Conservation (phyloP, 2,797 vertebrate genomes). For the Ctenopoma kingsleyae region DNA sequence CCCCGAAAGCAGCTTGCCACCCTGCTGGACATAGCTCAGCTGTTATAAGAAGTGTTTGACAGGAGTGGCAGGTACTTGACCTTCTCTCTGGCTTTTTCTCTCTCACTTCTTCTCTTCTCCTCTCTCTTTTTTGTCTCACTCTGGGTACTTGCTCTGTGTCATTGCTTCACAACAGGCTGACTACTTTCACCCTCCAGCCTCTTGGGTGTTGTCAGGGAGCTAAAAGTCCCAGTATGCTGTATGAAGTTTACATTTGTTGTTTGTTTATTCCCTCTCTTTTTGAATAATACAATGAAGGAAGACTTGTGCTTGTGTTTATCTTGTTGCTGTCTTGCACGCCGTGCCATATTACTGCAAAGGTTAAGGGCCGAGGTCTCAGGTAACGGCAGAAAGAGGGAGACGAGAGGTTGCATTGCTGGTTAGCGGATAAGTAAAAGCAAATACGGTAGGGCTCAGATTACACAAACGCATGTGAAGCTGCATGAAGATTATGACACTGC, state of each 20-base stretch:
- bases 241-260: slow-evolving; percentile 19
- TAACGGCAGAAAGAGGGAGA: neutral
- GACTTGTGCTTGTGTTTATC: slow-evolving; percentile 15
- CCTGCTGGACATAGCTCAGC: slow-evolving; percentile 73
- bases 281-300: slow-evolving; percentile 13
- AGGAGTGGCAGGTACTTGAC: slow-evolving; percentile 83
- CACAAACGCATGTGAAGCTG: slow-evolving; percentile 25
- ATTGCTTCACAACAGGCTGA: slow-evolving; percentile 44
- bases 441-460: neutral
- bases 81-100: slow-evolving; percentile 65
- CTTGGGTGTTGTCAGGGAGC: slow-evolving; percentile 60
- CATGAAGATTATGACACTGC: slow-evolving; percentile 36
- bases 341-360: slow-evolving; percentile 7
- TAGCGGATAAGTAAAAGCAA: slow-evolving; percentile 15
- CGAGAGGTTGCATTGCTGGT: slow-evolving; percentile 1
- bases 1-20: slow-evolving; percentile 70
- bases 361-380: slow-evolving; percentile 3
- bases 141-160: slow-evolving; percentile 40
- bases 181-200: slow-evolving; percentile 33
- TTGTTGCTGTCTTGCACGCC: neutral
- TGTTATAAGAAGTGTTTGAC: slow-evolving; percentile 80
- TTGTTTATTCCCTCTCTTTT: slow-evolving; percentile 42
- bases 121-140: slow-evolving; percentile 35
- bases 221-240: slow-evolving; percentile 40
- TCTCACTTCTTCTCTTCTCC: slow-evolving; percentile 33